Evolutionary conservation across 2,113 vertebrate genomes (phyloP).

Genomic region (Ailuropoda melanoleuca): DNA sequence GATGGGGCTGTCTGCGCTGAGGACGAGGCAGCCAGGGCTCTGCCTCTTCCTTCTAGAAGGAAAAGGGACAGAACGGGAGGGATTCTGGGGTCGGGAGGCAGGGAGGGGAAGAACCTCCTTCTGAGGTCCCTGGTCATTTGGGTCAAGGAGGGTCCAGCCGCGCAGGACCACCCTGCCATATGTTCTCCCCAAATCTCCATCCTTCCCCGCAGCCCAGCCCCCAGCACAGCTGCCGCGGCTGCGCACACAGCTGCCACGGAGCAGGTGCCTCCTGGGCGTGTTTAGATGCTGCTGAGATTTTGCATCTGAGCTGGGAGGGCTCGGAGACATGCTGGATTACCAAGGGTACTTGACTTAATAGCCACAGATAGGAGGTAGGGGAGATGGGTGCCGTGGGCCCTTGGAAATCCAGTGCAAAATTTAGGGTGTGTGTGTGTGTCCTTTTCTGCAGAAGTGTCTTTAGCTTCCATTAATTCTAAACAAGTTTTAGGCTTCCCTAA

Average conservation of each 20-base stretch:
- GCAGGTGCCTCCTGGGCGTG: slow-evolving; percentile 45
- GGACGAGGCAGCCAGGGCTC: neutral
- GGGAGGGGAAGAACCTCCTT: neutral
- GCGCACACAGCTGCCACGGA: neutral
- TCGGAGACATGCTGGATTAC: neutral
- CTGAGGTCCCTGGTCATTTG: neutral
- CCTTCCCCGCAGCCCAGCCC: neutral
- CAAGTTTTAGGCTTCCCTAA: neutral
- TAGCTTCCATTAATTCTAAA: neutral
- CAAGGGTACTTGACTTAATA: slow-evolving; percentile 36
- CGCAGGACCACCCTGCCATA: fast-evolving
- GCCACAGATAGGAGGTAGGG: neutral
- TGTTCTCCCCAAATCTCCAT: neutral
- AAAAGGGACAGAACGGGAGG: neutral
- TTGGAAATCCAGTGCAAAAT: neutral
- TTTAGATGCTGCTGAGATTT: neutral
- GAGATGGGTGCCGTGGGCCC: no score
- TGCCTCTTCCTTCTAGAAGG: neutral
- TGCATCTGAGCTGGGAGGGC: slow-evolving; percentile 23
- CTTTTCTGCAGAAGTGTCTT: neutral
- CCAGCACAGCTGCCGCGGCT: neutral
- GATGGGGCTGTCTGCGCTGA: slow-evolving; percentile 57
- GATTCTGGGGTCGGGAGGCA: neutral
- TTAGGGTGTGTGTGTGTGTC: neutral
- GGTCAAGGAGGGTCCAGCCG: neutral